A percentile compares a stretch with the other conserved stretches of the same genome.
Conservation (phyloP, 1,140 invertebrate species). For the Ips nitidus region DNA sequence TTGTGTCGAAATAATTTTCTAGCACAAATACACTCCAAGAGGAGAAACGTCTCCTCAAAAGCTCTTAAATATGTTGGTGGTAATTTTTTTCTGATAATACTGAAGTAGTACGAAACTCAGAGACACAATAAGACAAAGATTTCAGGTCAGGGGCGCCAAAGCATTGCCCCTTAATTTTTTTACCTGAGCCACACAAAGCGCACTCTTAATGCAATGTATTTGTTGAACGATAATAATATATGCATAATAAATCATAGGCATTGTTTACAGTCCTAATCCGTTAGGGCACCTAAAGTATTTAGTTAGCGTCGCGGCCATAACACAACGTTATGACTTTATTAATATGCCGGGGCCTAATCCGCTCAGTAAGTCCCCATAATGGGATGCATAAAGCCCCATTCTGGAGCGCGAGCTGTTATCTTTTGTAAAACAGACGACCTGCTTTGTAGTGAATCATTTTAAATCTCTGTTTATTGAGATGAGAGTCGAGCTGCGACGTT, state of each 20-base stretch:
- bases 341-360: constrained; percentile 49
- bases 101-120: too few species aligned
- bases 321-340: constrained; percentile 51
- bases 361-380: constrained; percentile 45
- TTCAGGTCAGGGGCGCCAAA: too few species aligned
- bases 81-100: too few species aligned
- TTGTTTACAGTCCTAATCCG: constrained; percentile 37
- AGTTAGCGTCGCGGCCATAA: constrained; percentile 30
- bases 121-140: too few species aligned
- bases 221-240: constrained; percentile 17
- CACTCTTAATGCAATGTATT: constrained; percentile 8
- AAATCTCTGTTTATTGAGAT: constrained; percentile 53
- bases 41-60: too few species aligned
- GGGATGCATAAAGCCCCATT: constrained; percentile 46
- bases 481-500: constrained; percentile 29
- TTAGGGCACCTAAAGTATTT: constrained; percentile 34
- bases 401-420: constrained; percentile 50
- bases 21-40: not conserved
- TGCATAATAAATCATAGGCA: constrained; percentile 26
- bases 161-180: too few species aligned
- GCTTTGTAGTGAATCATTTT: constrained; percentile 52
- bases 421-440: constrained; percentile 54
- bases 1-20: constrained; percentile 7
- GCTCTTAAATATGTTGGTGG: too few species aligned
- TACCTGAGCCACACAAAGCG: not conserved